Base-by-base conservation (phyloP, 2,113 vertebrate species). In the Phyllostomus hastatus region DNA sequence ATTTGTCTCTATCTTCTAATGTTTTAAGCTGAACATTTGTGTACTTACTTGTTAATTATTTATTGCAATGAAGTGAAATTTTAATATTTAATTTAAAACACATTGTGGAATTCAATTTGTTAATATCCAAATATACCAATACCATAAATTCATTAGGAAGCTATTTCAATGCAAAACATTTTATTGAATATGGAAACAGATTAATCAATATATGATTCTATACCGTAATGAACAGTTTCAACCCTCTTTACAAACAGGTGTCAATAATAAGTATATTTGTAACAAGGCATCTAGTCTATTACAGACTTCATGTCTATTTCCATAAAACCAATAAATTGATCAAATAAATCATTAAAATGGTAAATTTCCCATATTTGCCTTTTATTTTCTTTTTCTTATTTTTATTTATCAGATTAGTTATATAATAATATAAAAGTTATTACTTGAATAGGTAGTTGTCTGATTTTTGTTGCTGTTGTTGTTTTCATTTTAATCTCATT, bases 81-180 rank as follows among this genome's bases (percentile, higher is more conserved):
- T 88, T 50, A 91, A 35, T 43, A 54, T 50, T 90, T 84, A 90
- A 73, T 22, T 54, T 59, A 91, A 93, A 96, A 75, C 26, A 57
- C 50, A 73, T 26, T 69, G 35, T 38, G 35, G 59, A 90, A 66
- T 90, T 88, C 35, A 90, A 38, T 26, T 46, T 64, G 35, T 75
- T 78, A 46, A 28, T 50, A 78, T 66, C 17, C 33, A 86, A 61
- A 92, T 72, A 46, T 8, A 88, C 6, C 19, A 1, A 38, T 28
- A 59, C 7, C 38, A 50, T 4, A 59, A 7, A 85, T 12, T 33
- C 28, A 31, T 16, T 35, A 85, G 38, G 64, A 88, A 89, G 54
- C 20, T 75, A 87, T 26, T 50, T 88, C 72, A 79, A 31, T 41
- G 73, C 6, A 91, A 61, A 19, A 12, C 12, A n/a, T 57, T 48